Percentiles rank a stretch among this genome's conserved stretches.
Conservation (phyloP, 2,888 invertebrate species). For the Hecatera dysodea region DNA sequence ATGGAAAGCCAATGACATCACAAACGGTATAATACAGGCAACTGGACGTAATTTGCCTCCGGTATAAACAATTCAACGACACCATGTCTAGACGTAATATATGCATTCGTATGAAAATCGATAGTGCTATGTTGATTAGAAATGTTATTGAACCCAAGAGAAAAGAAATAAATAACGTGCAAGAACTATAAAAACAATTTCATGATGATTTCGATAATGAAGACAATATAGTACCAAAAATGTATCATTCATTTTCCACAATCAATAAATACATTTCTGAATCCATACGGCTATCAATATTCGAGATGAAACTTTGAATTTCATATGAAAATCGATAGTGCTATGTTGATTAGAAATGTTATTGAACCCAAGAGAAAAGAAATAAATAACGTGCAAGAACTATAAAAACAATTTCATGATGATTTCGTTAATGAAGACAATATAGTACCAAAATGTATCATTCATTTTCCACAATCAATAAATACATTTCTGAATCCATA, state of each 20-base stretch:
- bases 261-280: not conserved
- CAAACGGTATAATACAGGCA: constrained; percentile 11
- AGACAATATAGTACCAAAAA: not conserved
- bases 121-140: constrained; percentile 26
- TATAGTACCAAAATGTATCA: not conserved
- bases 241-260: constrained; percentile 1
- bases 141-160: constrained; percentile 26
- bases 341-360: constrained; percentile 24
- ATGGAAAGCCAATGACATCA: constrained; percentile 26
- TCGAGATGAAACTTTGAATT: constrained; percentile 18
- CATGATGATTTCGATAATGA: not conserved
- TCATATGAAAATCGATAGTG: constrained; percentile 36
- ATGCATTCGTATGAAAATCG: constrained; percentile 32
- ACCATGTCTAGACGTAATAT: constrained; percentile 42
- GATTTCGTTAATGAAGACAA: not conserved
- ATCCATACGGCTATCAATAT: constrained; percentile 8
- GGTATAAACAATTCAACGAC: constrained; percentile 33
- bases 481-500: not conserved
- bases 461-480: constrained; percentile 6
- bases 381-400: constrained; percentile 6
- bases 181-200: constrained; percentile 7
- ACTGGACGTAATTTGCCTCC: constrained; percentile 32
- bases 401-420: constrained; percentile 3
- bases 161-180: constrained; percentile 2
- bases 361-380: constrained; percentile 15